Conservation (phyloP, 2,888 invertebrate genomes). For the Heliconius ismenius region DNA sequence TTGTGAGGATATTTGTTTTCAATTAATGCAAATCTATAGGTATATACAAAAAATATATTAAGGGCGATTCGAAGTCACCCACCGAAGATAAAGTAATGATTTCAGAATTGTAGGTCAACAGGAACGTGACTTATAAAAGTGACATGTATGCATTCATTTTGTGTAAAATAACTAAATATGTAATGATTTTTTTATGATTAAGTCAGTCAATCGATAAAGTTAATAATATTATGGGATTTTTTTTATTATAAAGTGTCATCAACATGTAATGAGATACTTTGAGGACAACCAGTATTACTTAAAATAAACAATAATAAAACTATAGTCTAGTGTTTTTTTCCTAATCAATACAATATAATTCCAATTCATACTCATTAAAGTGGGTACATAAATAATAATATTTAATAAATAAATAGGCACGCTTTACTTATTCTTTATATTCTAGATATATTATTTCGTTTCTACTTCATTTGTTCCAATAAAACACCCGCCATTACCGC, state of each 20-base stretch:
- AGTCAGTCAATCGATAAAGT: too few species aligned
- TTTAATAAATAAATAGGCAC: background rate
- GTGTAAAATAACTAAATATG: too few species aligned
- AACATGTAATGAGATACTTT: slow-evolving; percentile 31
- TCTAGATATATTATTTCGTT: slow-evolving; percentile 12
- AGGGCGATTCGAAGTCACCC: too few species aligned
- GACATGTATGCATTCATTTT: too few species aligned
- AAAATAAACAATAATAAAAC: background rate
- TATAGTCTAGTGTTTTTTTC: too few species aligned
- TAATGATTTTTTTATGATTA: too few species aligned
- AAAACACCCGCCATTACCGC: slow-evolving; percentile 27
- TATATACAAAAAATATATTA: background rate
- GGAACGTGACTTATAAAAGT: too few species aligned
- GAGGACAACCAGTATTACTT: background rate
- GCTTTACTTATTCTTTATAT: background rate
- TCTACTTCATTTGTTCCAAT: slow-evolving; percentile 32
- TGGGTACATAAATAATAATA: too few species aligned
- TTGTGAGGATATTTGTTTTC: background rate
- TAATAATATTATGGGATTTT: background rate
- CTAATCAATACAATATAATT: too few species aligned
- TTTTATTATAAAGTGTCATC: slow-evolving; percentile 13
- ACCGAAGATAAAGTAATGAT: too few species aligned
- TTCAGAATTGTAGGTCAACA: too few species aligned
- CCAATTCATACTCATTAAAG: too few species aligned
- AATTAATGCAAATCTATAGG: background rate